Conservation (phyloP, 2,888 invertebrate genomes). For the Ischnus inquisitorius region DNA sequence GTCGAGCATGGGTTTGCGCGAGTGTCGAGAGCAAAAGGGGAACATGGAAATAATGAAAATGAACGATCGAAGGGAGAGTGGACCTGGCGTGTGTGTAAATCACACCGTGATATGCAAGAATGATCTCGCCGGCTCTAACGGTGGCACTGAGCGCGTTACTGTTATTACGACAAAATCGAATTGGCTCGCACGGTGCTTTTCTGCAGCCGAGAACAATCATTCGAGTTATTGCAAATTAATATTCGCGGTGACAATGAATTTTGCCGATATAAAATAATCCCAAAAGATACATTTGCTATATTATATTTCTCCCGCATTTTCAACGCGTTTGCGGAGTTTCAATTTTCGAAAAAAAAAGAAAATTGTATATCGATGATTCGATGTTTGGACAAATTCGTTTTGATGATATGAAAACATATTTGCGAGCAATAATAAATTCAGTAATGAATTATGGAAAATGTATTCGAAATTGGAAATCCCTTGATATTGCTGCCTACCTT, state of each 20-base stretch:
- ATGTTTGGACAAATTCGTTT: no score
- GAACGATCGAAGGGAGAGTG: constrained; percentile 63
- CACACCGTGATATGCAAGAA: constrained; percentile 63
- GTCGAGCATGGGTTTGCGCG: constrained; percentile 4
- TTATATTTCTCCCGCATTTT: no score
- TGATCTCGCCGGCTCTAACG: constrained; percentile 41
- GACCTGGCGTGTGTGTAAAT: constrained; percentile 61
- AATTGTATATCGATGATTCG: no score
- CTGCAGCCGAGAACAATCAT: not conserved
- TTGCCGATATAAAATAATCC: no score
- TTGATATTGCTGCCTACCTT: no score
- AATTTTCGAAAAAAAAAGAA: no score
- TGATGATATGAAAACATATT: no score
- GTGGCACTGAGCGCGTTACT: not conserved
- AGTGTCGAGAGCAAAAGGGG: constrained; percentile 8
- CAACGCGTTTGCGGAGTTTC: no score
- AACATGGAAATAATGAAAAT: constrained; percentile 64
- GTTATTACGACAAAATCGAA: constrained; percentile 22
- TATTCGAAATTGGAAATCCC: no score
- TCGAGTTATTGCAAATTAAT: constrained; percentile 14
- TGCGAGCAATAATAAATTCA: no score
- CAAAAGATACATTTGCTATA: no score
- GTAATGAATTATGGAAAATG: no score
- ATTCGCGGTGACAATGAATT: not conserved
- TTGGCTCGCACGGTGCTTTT: not conserved